A percentile compares a stretch with the other conserved stretches of the same genome.
Conservation (phyloP, 1,140 invertebrate species). For the Akabosia matsudoensis region DNA sequence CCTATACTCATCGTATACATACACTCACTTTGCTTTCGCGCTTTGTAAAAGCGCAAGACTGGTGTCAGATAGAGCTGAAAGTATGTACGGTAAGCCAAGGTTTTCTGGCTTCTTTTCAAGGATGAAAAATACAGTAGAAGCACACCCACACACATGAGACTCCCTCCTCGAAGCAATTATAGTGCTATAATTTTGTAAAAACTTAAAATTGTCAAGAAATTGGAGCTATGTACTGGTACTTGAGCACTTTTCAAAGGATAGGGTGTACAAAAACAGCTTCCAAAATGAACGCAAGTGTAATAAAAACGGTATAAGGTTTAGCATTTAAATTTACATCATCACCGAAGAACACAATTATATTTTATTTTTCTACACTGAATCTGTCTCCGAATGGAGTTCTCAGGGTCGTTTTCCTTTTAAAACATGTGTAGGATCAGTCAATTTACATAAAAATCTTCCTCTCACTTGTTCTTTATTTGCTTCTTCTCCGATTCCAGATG, state of each 20-base stretch:
- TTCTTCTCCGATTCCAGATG: background rate
- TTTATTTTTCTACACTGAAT: background rate
- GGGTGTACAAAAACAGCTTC: background rate
- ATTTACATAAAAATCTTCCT: constrained; percentile 12
- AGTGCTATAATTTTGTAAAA: no score
- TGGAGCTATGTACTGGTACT: background rate
- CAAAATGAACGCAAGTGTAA: background rate
- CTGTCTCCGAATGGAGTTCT: background rate
- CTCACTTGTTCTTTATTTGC: background rate
- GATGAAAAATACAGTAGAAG: no score
- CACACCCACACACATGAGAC: no score
- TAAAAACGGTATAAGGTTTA: background rate
- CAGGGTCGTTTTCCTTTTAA: background rate
- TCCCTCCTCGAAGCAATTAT: no score
- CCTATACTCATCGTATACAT: no score
- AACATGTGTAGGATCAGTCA: background rate
- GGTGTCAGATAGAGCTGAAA: no score
- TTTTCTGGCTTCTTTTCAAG: no score
- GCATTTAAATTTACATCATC: background rate
- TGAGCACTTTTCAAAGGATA: background rate
- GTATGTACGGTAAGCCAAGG: no score
- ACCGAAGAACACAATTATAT: background rate
- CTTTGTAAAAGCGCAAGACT: no score
- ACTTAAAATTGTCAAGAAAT: no score
- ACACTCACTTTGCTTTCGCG: no score